Base-by-base conservation (phyloP, 2,888 invertebrate genomes). In the Marasmarcha lunaedactyla region DNA sequence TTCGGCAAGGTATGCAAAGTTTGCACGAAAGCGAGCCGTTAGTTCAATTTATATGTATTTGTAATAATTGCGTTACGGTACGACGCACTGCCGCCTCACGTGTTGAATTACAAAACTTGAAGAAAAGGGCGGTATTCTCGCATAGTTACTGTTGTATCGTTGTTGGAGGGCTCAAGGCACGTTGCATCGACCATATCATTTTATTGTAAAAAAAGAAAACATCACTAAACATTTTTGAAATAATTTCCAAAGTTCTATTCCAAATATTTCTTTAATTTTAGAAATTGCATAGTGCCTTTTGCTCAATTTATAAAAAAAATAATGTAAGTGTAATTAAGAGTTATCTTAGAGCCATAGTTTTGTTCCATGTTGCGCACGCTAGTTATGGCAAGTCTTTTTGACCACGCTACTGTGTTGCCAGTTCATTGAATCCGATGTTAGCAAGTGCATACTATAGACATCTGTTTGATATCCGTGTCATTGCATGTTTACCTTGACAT, bases 221-320 rank as follows among this genome's bases (percentile, higher is more conserved):
- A 46, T 42, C 42, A 41, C 43, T n/a, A 43, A 46, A 51, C 54
- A 52, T 60, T 54, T 55, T 34, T 54, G 54, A 49, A 52, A 56
- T 62, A 44, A 52, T 63, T 63, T 61, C 61, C 60, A 59, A 67
- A 67, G 66, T 58, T 55, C 48, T 57, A 59, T 64, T 64, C 57
- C 57, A 65, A 64, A 69, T 66, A 67, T 67, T 59, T 58, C 52
- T 41, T 65, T 66, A 60, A 63, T 61, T 69, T 65, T 63, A 64
- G 58, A 60, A 58, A 64, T 67, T 76, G 74, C 76, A 76, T 70
- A 71, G 78, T 78, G 77, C 77, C 73, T 78, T 77, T 74, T 70
- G 78, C 76, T 79, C 73, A 72, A 67, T 70, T 67, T 68, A 59
- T 62, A 59, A 63, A 66, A 59, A 63, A 66, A 63, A 68, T 57